A percentile compares a stretch with the other conserved stretches of the same genome.
These are phyloP conservation scores for Pseudomyrmex gracilis DNA, from an alignment of 1,140 invertebrate species.

Conservation along the genomic window DNA sequence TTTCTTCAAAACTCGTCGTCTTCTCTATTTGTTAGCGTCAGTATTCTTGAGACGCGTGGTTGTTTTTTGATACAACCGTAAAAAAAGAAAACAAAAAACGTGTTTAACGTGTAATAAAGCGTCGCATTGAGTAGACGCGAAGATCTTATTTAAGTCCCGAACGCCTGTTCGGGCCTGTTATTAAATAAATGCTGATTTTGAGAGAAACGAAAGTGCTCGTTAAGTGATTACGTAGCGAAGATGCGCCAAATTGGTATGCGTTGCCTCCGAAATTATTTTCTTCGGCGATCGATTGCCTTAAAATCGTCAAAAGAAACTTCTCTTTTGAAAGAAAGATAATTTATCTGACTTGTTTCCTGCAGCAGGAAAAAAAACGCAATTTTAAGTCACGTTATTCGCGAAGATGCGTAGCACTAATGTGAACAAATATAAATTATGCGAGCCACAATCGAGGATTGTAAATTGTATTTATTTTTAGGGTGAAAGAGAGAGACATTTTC, in stretches of 20 bases:
- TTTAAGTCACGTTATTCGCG: background rate
- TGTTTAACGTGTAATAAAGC: slow-evolving; percentile 62
- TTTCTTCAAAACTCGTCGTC: background rate
- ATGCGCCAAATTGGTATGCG: slow-evolving; percentile 45
- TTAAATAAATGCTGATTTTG: slow-evolving; percentile 58
- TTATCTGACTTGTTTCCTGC: background rate
- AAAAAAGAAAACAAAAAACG: slow-evolving; percentile 26
- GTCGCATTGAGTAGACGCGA: slow-evolving; percentile 22
- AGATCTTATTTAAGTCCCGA: slow-evolving; percentile 50
- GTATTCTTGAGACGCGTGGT: slow-evolving; percentile 58
- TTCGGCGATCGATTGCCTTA: background rate
- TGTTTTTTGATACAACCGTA: slow-evolving; percentile 27
- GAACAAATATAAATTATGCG: background rate
- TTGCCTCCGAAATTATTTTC: slow-evolving; percentile 26
- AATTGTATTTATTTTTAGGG: background rate
- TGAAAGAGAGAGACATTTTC: background rate
- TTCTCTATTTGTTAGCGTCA: background rate
- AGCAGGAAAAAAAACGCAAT: background rate
- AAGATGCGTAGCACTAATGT: too few relatives aligned
- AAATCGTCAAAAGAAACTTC: background rate
- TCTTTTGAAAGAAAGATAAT: background rate
- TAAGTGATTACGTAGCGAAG: slow-evolving; percentile 64
- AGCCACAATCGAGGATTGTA: background rate
- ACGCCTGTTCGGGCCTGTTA: slow-evolving; percentile 50
- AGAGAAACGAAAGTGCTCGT: slow-evolving; percentile 55